Evolutionary conservation across 2,888 invertebrate species (phyloP), one percentile per base, ranked within the genome.

Genomic region (Drosophila merina): DNA sequence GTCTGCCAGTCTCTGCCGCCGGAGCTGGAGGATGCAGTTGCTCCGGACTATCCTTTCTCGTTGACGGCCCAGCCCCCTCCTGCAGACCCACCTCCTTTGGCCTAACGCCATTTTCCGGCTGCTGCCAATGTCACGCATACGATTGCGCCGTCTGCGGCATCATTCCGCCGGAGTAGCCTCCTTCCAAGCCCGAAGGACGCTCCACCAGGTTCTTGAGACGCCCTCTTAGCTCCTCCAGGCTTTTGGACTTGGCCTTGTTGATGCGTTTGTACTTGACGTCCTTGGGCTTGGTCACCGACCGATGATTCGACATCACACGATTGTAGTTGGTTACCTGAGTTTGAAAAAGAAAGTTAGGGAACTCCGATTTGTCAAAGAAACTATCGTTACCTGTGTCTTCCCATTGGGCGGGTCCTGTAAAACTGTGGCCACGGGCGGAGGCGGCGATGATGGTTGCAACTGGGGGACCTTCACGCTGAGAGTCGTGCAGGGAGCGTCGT

Each of bases 251-350:
- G 4, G 97, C 97, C 90, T 97, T 97, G 90, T 97, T 97, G 91
- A 97, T 97, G 88, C 97, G 94, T 91, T 97, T 97, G 92, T 97
- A 97, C 92, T 97, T 97, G 33, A 97, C 97, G 90, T 97, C 97
- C 92, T 97, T 97, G 74, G 97, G 97, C 90, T 97, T 97, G 4
- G 96, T 97, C 54, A 97, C 97, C 55, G 96, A 96, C 74, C 97
- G 93, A 91, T 97, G 97, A 92, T 97, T 97, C 48, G 96, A 96
- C 97, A 97, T 97, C 62, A 97, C 97, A 76, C 97, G 93, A 91
- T 96, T 96, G 92, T 96, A 96, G 1, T 95, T 95, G 10, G 95
- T 69, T 26, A 70, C 69, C 69, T 69, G 8, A 8, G 10, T 10
- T 36, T n/a, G 6, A 5, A 12, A 12, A 12, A 1, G 0, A 36